Evolutionary conservation across 2,888 invertebrate genomes (phyloP).

Genomic region (Sialis lutaria): DNA sequence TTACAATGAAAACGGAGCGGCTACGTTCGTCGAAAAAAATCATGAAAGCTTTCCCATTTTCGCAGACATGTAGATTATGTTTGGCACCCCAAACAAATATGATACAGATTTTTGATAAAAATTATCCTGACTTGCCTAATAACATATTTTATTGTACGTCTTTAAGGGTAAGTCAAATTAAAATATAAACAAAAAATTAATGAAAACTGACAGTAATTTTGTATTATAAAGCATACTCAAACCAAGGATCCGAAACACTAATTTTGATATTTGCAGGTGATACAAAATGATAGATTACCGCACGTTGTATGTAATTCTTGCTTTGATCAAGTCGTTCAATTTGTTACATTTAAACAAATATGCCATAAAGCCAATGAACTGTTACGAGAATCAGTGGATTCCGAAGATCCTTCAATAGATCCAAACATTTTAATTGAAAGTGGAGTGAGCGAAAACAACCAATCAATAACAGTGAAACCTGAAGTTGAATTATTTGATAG

Average conservation of each 20-base stretch:
- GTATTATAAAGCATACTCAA: not conserved
- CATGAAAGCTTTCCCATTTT: conserved; percentile 3
- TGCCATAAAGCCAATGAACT: conserved; percentile 5
- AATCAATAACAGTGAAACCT: not conserved
- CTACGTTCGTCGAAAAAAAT: not conserved
- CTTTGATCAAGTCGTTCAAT: conserved; percentile 2
- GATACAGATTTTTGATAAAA: conserved; percentile 11
- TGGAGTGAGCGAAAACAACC: not conserved
- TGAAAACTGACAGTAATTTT: too few relatives aligned
- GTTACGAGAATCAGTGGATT: conserved; percentile 2
- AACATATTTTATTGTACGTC: conserved; percentile 17
- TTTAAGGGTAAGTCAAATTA: conserved; percentile 13
- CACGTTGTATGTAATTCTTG: conserved; percentile 12
- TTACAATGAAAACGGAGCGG: not conserved
- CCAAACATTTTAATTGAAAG: not conserved
- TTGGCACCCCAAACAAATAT: conserved; percentile 5
- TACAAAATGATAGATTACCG: conserved; percentile 13
- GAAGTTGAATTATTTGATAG: not conserved
- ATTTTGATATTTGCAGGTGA: conserved; percentile 11
- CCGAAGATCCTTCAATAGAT: conserved; percentile 2
- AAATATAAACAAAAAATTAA: not conserved
- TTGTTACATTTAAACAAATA: conserved; percentile 5
- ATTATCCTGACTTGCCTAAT: conserved; percentile 13
- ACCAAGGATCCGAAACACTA: not conserved
- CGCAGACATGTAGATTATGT: conserved; percentile 4